phyloP scores from a whole-genome alignment of 2,888 invertebrate species.

The Ormyrus nitidulus region DNA sequence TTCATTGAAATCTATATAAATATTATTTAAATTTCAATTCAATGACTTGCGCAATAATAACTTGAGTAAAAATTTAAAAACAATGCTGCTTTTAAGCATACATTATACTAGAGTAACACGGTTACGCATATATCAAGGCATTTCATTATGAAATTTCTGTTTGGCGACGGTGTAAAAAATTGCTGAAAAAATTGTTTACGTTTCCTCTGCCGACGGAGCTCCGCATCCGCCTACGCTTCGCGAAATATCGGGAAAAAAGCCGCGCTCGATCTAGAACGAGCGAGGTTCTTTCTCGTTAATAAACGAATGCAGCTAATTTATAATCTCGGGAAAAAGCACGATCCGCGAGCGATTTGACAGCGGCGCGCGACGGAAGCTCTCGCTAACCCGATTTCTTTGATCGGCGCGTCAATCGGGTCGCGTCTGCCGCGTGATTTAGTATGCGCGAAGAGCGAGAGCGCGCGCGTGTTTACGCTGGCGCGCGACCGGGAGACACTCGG shows the following conservation, averaged over 20 bases:
- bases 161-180: no score
- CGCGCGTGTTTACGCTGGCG: conserved; percentile 59
- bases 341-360: not conserved
- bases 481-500: conserved; percentile 15
- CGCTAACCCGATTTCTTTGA: conserved; percentile 32
- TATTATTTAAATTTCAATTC: no score
- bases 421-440: conserved; percentile 49
- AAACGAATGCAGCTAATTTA: not conserved
- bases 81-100: not conserved
- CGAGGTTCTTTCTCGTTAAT: no score
- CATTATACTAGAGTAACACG: no score
- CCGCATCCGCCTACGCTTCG: conserved; percentile 4
- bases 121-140: no score
- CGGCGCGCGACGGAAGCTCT: not conserved
- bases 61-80: not conserved
- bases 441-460: conserved; percentile 47
- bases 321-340: not conserved
- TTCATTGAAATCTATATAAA: no score
- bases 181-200: not conserved
- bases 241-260: conserved; percentile 7
- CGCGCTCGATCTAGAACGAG: conserved; percentile 7
- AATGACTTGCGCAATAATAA: no score
- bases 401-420: conserved; percentile 53
- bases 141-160: no score
- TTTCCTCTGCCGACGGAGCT: not conserved